phyloP scores from a whole-genome alignment of 2,113 vertebrate genomes.

The Amphiprion percula region DNA sequence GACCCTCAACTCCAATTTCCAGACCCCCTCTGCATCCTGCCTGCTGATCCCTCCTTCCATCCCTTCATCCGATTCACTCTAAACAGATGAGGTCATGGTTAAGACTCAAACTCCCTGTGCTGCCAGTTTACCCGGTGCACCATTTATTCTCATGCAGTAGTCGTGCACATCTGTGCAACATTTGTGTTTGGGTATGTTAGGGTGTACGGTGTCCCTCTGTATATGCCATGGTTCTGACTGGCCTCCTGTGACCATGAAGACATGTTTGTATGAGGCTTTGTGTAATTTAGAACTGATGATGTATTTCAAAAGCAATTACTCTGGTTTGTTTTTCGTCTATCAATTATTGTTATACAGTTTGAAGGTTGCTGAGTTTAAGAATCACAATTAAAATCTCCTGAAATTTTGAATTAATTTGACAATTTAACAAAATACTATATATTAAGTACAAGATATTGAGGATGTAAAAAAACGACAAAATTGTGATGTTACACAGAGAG shows the following conservation, averaged over 20 bases:
- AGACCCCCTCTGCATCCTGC: conserved; percentile 62
- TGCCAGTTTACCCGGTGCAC: conserved; percentile 75
- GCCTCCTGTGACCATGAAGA: conserved; percentile 43
- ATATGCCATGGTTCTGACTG: conserved; percentile 50
- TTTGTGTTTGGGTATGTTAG: conserved; percentile 61
- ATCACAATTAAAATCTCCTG: neutral
- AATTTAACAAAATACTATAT: neutral
- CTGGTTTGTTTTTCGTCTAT: conserved; percentile 34
- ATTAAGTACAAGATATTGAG: too few species aligned
- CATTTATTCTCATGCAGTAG: conserved; percentile 77
- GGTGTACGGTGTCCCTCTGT: conserved; percentile 46
- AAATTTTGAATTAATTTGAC: neutral
- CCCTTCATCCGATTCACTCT: conserved; percentile 77
- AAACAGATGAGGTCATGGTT: conserved; percentile 90
- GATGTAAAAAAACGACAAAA: too few species aligned
- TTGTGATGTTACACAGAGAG: too few species aligned
- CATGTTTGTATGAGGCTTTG: conserved; percentile 30
- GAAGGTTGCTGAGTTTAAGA: neutral
- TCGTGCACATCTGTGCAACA: conserved; percentile 74
- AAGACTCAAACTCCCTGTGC: conserved; percentile 72
- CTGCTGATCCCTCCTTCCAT: conserved; percentile 63
- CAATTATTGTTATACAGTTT: conserved; percentile 7
- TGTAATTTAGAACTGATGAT: conserved; percentile 15
- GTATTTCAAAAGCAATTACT: conserved; percentile 25
- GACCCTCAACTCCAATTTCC: conserved; percentile 68